A percentile compares a stretch with the other conserved stretches of the same genome.
phyloP scores from a whole-genome alignment of 2,113 vertebrate species.

The Podiceps cristatus region DNA sequence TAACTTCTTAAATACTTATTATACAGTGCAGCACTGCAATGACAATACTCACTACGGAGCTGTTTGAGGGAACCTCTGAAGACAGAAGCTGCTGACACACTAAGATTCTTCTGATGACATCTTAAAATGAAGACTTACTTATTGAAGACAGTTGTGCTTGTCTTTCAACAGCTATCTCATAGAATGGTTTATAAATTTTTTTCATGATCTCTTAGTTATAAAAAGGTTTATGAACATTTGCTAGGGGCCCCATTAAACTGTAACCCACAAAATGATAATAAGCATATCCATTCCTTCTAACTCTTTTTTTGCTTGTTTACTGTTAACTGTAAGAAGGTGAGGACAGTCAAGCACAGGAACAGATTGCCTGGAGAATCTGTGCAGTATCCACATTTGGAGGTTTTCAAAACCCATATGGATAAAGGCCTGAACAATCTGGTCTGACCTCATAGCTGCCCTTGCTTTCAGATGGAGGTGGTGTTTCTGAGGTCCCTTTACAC shows the following conservation, averaged over 20 bases:
- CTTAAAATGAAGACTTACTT: background rate
- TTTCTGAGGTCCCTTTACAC: background rate
- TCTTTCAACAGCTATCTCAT: background rate
- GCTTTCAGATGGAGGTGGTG: background rate
- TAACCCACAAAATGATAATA: background rate
- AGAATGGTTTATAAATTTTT: background rate
- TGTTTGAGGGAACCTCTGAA: background rate
- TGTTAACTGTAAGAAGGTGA: background rate
- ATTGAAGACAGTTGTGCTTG: background rate
- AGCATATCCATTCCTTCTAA: background rate
- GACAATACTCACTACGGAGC: background rate
- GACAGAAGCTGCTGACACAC: background rate
- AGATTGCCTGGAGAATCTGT: background rate
- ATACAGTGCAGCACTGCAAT: background rate
- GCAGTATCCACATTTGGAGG: fast-evolving
- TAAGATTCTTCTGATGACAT: background rate
- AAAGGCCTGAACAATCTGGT: background rate
- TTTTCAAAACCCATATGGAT: background rate
- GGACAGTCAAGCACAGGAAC: background rate
- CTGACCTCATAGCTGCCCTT: background rate
- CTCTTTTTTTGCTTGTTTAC: background rate
- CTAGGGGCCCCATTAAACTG: background rate
- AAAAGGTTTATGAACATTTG: background rate
- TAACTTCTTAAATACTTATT: background rate
- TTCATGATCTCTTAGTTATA: background rate